These are phyloP conservation scores for Ennomos fuscantarius DNA, from an alignment of 2,888 invertebrate genomes.

Conservation along the genomic window DNA sequence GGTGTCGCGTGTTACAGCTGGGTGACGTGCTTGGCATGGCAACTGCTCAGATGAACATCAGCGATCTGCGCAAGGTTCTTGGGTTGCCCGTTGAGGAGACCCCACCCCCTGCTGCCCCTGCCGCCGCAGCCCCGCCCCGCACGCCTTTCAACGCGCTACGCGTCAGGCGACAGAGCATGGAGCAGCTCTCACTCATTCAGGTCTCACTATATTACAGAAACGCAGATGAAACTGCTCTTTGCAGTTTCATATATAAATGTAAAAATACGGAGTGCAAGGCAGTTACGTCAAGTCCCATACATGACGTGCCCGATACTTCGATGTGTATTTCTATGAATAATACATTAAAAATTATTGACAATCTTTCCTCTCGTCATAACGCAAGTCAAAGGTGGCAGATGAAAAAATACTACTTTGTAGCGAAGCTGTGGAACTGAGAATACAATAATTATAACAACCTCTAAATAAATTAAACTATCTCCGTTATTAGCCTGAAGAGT, in stretches of 20 bases:
- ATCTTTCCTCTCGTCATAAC: too few species aligned
- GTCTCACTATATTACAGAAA: conserved; percentile 61
- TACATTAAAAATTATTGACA: too few species aligned
- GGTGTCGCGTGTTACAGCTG: conserved; percentile 77
- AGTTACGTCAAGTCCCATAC: too few species aligned
- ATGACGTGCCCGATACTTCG: neutral
- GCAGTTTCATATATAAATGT: too few species aligned
- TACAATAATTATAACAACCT: too few species aligned
- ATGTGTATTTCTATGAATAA: neutral
- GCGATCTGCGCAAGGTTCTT: conserved; percentile 93
- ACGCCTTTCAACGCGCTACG: conserved; percentile 82
- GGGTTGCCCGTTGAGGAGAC: conserved; percentile 87
- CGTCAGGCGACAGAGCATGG: conserved; percentile 96
- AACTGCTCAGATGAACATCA: conserved; percentile 96
- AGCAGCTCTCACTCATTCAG: conserved; percentile 97
- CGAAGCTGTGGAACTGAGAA: too few species aligned
- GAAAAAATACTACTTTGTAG: too few species aligned
- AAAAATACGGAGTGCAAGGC: too few species aligned
- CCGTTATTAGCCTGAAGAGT: too few species aligned
- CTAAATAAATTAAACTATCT: too few species aligned
- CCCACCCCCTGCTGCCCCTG: conserved; percentile 39
- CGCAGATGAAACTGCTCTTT: neutral
- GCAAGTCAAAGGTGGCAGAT: too few species aligned
- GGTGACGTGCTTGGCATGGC: conserved; percentile 96
- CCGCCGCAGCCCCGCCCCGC: conserved; percentile 47